Evolutionary conservation across 2,797 vertebrate genomes (phyloP), one percentile per base, ranked within the genome.

Genomic region (Pogonophryne albipinna): DNA sequence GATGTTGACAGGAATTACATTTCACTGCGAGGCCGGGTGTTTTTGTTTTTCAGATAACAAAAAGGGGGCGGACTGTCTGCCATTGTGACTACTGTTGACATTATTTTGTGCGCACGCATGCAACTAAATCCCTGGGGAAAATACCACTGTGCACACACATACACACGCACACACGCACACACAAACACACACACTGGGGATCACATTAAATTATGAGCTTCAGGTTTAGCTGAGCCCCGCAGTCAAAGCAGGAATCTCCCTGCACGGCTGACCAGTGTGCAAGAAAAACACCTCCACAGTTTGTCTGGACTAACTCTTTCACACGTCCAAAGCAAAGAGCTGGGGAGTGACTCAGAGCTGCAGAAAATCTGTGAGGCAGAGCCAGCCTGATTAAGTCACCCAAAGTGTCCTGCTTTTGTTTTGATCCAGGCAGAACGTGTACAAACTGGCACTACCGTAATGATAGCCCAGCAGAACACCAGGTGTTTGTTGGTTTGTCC

Each of bases 181-280:
- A 66, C 62, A 66, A 49, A 76, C 55, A 52, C 62, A 55, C 83
- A 71, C 78, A 78, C 67, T 3, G 15, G 44, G 57, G 69, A 90
- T 89, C 87, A 86, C 72, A 77, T 80, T 76, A 87, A 88, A 92
- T 92, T 84, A 92, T 78, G 85, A 88, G 79, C 73, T 86, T 81
- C 78, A 66, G 78, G 76, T 89, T 80, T 80, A 79, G 83, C 76
- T 45, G 58, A 83, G 66, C 76, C 85, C 84, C n/a, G 41, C 84
- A 89, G 84, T 77, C 80, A 78, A 74, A 91, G 78, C 66, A 83
- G 71, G 82, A 80, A 63, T 76, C 71, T 71, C 52, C 50, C 52
- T 57, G 61, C 62, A 23, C 76, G 77, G 87, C 80, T 88, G 85
- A 88, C 86, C 79, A 71, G 69, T 70, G 69, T 66, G 75, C 73